Conservation (phyloP, 2,113 vertebrate species). For the Emydura subglobosa region DNA sequence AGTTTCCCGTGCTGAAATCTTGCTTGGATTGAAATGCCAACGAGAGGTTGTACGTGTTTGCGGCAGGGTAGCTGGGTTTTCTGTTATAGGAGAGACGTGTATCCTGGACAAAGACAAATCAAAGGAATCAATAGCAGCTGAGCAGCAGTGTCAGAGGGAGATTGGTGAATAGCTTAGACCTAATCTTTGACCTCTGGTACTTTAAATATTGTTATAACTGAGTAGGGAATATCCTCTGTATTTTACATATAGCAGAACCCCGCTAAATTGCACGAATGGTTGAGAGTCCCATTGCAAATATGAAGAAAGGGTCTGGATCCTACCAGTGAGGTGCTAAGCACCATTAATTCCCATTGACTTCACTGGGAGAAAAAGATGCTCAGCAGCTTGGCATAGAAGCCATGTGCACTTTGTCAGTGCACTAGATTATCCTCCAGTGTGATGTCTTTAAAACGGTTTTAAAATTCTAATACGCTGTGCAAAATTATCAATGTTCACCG, state of each 20-base stretch:
- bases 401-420: neutral
- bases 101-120: slow-evolving; percentile 57
- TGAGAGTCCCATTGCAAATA: neutral
- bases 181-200: neutral
- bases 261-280: neutral
- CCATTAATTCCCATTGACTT: neutral
- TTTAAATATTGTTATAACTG: neutral
- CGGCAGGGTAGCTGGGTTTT: slow-evolving; percentile 75
- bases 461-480: neutral
- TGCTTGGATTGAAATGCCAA: slow-evolving; percentile 73
- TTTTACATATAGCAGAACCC: neutral
- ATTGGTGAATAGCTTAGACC: neutral
- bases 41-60: slow-evolving; percentile 78
- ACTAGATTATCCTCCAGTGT: neutral
- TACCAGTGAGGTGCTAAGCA: neutral
- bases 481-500: neutral
- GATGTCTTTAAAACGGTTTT: neutral
- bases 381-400: neutral
- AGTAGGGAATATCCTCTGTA: neutral
- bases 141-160: neutral
- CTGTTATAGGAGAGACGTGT: slow-evolving; percentile 6
- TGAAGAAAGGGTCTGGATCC: neutral
- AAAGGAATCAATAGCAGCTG: neutral
- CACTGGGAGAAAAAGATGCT: neutral
- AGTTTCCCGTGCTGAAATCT: slow-evolving; percentile 81